Base-by-base conservation (phyloP, 2,888 invertebrate genomes). In the Lepidocyrtoides sp. region DNA sequence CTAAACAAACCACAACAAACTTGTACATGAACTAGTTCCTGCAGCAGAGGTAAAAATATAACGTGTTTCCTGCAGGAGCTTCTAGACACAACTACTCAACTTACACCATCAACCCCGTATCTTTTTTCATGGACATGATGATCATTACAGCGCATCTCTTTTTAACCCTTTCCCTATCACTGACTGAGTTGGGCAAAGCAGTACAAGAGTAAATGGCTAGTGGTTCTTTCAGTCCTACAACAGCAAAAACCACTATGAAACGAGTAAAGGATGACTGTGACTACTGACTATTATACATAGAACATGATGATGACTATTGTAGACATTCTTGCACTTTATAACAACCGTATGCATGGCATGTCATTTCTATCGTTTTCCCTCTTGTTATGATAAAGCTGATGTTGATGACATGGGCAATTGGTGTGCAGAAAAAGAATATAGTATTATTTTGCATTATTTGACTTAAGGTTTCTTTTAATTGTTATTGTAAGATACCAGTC, bases 1-100 rank as follows among this genome's bases (percentile, higher is more conserved):
- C 7, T 36, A 36, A 36, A 36, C 36, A 36, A 36, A 4, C 60
- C 23, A 26, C 63, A 63, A 63, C 23, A 75, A 72, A 17, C 20
- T 72, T 72, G 32, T 75, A 48, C 44, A 75, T 75, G 12, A 26
- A 63, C 63, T 63, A 63, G 12, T 14, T 26, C 29, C 48, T 26
- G 14, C 48, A 36, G 79, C 48, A 36, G 79, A 54, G 51, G 57
- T 51, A 79, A 79, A 79, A 17, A 51, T 54, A 48, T 20, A 51
- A 29, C 79, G 60, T 89, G 90, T 32, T 84, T 84, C 66, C 79
- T 66, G 63, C 79, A 77, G 66, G 63, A 90, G 90, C 90, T 90
- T 54, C 51, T 77, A 84, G 83, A 75, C 90, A 79, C 90, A 90
- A 90, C 90, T 90, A 84, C 83, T 79, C 90, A 90, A 54, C 84